Conservation (phyloP, 2,888 invertebrate species). For the Melanostoma scalare region DNA sequence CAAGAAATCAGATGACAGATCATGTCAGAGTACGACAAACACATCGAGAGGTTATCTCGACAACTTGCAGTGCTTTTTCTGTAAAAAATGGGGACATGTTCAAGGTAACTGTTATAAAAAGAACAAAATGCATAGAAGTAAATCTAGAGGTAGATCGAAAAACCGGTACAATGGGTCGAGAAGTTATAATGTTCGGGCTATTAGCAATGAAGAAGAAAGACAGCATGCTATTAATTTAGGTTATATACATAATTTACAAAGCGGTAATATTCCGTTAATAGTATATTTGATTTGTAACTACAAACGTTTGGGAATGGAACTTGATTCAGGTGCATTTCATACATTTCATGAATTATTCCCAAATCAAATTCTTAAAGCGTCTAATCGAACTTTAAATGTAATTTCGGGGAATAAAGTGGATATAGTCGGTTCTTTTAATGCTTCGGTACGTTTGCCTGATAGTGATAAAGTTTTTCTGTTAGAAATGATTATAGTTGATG, state of each 20-base stretch:
- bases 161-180: background rate
- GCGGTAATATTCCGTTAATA: background rate
- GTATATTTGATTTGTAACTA: background rate
- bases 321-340: background rate
- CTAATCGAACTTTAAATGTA: background rate
- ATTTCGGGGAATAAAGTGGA: background rate
- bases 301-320: background rate
- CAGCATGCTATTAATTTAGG: background rate
- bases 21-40: background rate
- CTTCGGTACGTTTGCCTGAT: background rate
- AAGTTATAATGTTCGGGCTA: background rate
- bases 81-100: constrained; percentile 36
- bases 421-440: background rate
- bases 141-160: constrained; percentile 1
- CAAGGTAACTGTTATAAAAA: constrained; percentile 16
- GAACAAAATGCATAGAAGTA: no score
- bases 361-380: background rate
- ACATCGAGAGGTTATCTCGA: background rate
- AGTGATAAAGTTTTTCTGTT: background rate
- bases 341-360: background rate
- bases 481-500: constrained; percentile 7
- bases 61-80: constrained; percentile 24
- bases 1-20: background rate
- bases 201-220: background rate
- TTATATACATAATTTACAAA: background rate